Base-by-base conservation (phyloP, 35 echinoderm and acorn worm genomes). In the Apostichopus californicus region DNA sequence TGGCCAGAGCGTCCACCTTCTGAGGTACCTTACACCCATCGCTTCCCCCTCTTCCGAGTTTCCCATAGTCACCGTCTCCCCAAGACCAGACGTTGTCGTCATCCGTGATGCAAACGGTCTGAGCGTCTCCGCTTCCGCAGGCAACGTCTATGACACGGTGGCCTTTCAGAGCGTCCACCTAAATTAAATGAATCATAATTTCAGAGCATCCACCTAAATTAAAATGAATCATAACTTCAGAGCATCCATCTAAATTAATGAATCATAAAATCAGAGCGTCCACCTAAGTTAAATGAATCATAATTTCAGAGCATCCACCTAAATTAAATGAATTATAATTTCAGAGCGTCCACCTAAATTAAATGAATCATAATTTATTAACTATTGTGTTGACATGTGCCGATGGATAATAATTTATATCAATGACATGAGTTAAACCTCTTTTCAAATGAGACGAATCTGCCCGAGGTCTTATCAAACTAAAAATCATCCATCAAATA, bases 81-180 rank as follows among this genome's bases (percentile, higher is more conserved):
- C 96, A 98, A 5, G 96, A 98, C 96, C 96, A 98, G 34, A 98
- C 94, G 65, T 94, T 96, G 75, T 98, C 96, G 82, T 98, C 96
- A 64, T 98, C 96, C 25, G 94, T 94, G 80, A 98, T 94, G 81
- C 96, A 96, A 13, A 98, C 86, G 3, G 96, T 98, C 83, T 98
- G 96, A 24, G 96, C 95, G 25, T 98, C 96, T 0, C 96, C 96
- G 71, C 96, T 98, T 15, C 96, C 96, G 83, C 96, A 98, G 55
- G 96, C 96, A 13, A 98, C 93, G 13, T 98, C 96, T 17, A 94
- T 96, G 26, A 98, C 96, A 13, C 96, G 84, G 89, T 92, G 96
- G 14, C 93, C 93, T 65, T 96, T 98, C 28, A 98, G 78, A 52
- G 92, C 92, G 10, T 98, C 94, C 20, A 93, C 94, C 96, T 98